Conservation (phyloP, 2,888 invertebrate species). For the Homarus gammarus region DNA sequence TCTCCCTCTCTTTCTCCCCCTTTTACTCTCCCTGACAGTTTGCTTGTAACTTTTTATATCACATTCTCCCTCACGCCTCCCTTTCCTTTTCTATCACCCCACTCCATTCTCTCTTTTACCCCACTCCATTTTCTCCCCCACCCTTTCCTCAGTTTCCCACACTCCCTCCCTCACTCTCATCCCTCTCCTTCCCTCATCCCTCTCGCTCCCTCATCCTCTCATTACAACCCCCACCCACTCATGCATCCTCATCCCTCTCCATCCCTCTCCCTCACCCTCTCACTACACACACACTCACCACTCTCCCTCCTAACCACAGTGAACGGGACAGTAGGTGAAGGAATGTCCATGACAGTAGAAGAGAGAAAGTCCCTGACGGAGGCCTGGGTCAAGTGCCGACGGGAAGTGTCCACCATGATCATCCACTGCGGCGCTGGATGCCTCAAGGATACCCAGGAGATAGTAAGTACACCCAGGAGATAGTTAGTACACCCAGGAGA, state of each 20-base stretch:
- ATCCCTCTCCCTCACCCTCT: conserved; percentile 7
- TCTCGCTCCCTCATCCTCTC: neutral
- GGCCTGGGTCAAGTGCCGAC: conserved; percentile 80
- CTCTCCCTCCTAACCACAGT: conserved; percentile 81
- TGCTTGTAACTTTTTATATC: too few species aligned
- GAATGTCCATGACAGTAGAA: conserved; percentile 83
- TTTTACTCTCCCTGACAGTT: too few species aligned
- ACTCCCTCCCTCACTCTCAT: neutral
- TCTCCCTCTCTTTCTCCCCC: too few species aligned
- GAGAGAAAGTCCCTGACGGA: conserved; percentile 86
- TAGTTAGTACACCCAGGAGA: too few species aligned
- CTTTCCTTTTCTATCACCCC: neutral
- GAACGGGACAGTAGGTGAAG: conserved; percentile 90
- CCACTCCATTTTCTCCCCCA: neutral
- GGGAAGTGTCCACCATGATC: conserved; percentile 84
- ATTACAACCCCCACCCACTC: neutral
- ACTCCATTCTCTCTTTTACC: neutral
- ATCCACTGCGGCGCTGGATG: conserved; percentile 87
- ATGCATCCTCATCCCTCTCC: neutral
- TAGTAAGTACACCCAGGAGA: conserved; percentile 82
- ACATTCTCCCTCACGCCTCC: too few species aligned
- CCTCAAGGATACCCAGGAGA: conserved; percentile 84
- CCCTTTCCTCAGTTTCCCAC: neutral
- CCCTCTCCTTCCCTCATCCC: neutral
- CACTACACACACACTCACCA: neutral